Percentiles rank a stretch among this genome's conserved stretches.
Conservation (phyloP, 2,113 vertebrate species). For the Ameiurus melas region DNA sequence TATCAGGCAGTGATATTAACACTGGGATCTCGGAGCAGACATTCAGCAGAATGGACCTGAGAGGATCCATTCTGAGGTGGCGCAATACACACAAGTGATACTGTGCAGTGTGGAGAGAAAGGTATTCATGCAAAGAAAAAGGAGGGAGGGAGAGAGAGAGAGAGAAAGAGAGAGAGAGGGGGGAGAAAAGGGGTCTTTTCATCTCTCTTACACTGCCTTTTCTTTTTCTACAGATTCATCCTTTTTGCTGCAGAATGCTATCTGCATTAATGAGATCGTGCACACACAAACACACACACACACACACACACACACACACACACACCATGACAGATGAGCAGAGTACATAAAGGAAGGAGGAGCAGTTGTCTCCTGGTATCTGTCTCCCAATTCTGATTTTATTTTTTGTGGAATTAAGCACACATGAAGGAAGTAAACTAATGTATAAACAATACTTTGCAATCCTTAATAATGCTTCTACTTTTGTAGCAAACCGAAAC, state of each 20-base stretch:
- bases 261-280: slow-evolving; percentile 51
- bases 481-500: slow-evolving; percentile 14
- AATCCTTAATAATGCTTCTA: not conserved
- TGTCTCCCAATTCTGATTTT: slow-evolving; percentile 25
- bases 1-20: slow-evolving; percentile 41
- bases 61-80: slow-evolving; percentile 25
- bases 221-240: slow-evolving; percentile 10
- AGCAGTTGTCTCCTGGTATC: not conserved
- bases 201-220: slow-evolving; percentile 7
- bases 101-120: not conserved
- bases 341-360: slow-evolving; percentile 40
- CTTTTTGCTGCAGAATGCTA: slow-evolving; percentile 40
- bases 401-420: slow-evolving; percentile 23
- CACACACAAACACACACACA: slow-evolving; percentile 28
- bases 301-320: slow-evolving; percentile 32
- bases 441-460: slow-evolving; percentile 10
- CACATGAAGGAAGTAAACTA: not conserved
- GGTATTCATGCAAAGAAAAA: not conserved
- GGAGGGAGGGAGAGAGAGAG: not conserved
- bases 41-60: slow-evolving; percentile 25
- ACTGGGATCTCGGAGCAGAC: slow-evolving; percentile 40
- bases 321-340: not conserved
- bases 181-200: slow-evolving; percentile 20
- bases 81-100: not conserved
- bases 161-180: not conserved